A percentile compares a stretch with the other conserved stretches of the same genome.
Evolutionary conservation across 2,113 vertebrate species (phyloP).

Genomic region (Podarcis muralis): DNA sequence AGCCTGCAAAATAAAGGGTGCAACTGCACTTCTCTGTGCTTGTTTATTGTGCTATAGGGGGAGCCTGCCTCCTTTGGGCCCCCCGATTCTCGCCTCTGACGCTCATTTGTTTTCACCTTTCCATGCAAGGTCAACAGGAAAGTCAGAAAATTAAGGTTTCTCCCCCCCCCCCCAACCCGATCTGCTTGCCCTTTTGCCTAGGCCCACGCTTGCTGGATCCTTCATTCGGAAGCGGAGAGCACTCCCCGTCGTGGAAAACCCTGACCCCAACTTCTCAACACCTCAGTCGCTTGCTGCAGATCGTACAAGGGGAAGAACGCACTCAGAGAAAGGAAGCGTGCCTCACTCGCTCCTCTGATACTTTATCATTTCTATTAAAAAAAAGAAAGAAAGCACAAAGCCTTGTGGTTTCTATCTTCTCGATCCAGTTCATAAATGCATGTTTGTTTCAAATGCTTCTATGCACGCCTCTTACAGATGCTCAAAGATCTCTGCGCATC

Average conservation of each 20-base stretch:
- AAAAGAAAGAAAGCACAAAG: not conserved
- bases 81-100: not conserved
- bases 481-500: too few relatives aligned
- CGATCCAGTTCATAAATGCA: not conserved
- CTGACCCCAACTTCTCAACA: constrained; percentile 20
- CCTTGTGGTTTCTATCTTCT: constrained; percentile 23
- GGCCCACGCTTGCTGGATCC: not conserved
- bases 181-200: not conserved
- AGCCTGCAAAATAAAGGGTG: not conserved
- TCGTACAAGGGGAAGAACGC: accelerated
- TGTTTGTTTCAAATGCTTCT: too few relatives aligned
- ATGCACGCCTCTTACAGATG: not conserved
- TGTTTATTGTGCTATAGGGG: too few relatives aligned
- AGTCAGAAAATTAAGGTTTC: not conserved
- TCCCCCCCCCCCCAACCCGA: not conserved
- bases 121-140: not conserved
- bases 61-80: too few relatives aligned
- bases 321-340: accelerated
- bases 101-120: not conserved
- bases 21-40: not conserved
- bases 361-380: constrained; percentile 23
- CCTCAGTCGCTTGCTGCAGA: accelerated
- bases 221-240: not conserved
- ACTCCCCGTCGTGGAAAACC: not conserved
- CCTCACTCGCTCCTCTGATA: constrained; percentile 33